Evolutionary conservation across 2,113 vertebrate genomes (phyloP).

Genomic region (Ceratotherium simum): DNA sequence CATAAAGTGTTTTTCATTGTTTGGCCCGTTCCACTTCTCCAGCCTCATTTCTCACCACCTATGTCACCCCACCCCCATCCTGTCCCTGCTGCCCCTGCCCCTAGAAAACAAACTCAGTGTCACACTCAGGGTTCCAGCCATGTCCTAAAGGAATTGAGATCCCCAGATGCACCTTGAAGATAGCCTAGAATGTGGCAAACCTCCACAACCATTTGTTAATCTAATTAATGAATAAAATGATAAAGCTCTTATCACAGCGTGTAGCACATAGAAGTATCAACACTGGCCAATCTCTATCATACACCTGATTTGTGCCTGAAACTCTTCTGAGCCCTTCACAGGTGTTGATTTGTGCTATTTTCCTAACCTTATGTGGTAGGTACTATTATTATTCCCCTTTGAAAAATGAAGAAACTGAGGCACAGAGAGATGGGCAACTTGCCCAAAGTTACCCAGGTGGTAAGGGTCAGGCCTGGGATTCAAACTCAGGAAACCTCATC

Average conservation of each 20-base stretch:
- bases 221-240: background rate
- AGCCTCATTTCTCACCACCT: background rate
- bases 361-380: background rate
- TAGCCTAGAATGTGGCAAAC: background rate
- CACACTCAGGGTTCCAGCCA: background rate
- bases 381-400: background rate
- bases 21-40: background rate
- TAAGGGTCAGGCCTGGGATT: background rate
- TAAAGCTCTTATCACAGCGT: background rate
- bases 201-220: constrained; percentile 5
- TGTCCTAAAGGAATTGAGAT: background rate
- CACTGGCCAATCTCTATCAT: background rate
- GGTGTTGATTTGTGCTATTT: background rate
- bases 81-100: background rate
- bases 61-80: background rate
- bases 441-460: background rate
- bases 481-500: background rate
- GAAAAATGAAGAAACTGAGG: background rate
- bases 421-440: background rate
- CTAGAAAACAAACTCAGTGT: background rate
- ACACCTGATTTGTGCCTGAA: background rate
- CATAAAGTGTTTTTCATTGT: background rate
- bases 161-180: background rate
- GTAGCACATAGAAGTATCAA: background rate
- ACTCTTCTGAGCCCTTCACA: background rate